Evolutionary conservation across 2,888 invertebrate genomes (phyloP), one percentile per base, ranked within the genome.

Genomic region (Euplexia lucipara): DNA sequence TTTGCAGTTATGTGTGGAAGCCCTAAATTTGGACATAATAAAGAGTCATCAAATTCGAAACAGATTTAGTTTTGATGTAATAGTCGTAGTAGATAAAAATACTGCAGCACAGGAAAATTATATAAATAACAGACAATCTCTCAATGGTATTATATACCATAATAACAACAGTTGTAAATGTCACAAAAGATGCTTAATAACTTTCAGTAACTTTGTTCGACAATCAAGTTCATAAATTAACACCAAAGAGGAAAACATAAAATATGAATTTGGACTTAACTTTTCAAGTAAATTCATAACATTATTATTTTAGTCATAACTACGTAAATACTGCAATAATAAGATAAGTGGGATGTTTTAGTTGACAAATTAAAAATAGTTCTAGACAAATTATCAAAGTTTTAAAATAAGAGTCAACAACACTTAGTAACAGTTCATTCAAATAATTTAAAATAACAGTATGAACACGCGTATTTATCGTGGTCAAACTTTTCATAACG

Each of bases 151-250:
- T 70, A 62, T 75, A 70, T 51, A 70, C 70, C 34, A 48, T 4
- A 30, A 18, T 30, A 47, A 64, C 73, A 73, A 73, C 52, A 20
- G 26, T n/a, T 6, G 4, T 49, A 49, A n/a, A 77, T 44, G 14
- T 62, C 44, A 71, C 73, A 77, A 64, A 75, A 72, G 73, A 64
- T 45, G 12, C 10, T 30, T 22, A 20, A 18, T 10, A 71, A 54
- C 39, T 77, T 71, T 8, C 4, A 34, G 34, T 22, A 64, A 64
- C 49, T 63, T 71, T 54, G 51, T 54, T 58, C n/a, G 22, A 32
- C n/a, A 62, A 54, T 45, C 45, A 58, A 58, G 32, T 64, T 52
- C 45, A 52, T 37, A 41, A 72, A 64, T 65, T 30, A 52, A 48
- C 39, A 51, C 44, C 26, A 45, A n/a, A n/a, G 16, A 45, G n/a